phyloP scores from a whole-genome alignment of 2,113 vertebrate species.

The Ranitomeya variabilis region DNA sequence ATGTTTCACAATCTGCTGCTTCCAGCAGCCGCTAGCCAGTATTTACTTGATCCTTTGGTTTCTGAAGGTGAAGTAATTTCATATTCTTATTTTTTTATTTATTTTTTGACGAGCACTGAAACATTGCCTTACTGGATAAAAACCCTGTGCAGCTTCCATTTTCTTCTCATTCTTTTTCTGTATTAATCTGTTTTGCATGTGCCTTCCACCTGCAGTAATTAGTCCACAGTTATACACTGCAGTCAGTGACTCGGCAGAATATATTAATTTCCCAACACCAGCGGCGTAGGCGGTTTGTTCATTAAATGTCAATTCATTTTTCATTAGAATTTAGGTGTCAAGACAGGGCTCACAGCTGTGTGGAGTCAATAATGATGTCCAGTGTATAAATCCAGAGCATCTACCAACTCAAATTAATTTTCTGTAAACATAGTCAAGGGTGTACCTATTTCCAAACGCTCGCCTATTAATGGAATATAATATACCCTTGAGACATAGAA shows the following conservation, averaged over 20 bases:
- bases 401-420: not conserved
- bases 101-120: not conserved
- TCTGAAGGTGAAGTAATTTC: conserved; percentile 6
- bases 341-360: conserved; percentile 24
- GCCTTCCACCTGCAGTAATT: conserved; percentile 27
- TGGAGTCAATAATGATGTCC: conserved; percentile 14
- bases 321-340: conserved; percentile 26
- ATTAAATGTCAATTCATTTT: conserved; percentile 48
- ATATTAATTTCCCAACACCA: conserved; percentile 35
- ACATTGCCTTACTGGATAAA: not conserved
- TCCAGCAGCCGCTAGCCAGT: conserved; percentile 6
- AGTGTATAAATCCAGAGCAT: not conserved
- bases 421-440: not conserved
- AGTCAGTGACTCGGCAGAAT: conserved; percentile 41
- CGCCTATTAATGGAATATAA: not conserved
- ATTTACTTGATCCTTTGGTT: conserved; percentile 31
- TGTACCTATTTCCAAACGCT: not conserved
- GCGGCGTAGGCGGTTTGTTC: conserved; percentile 26
- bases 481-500: not conserved
- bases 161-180: not conserved
- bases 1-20: conserved; percentile 31
- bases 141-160: conserved; percentile 1
- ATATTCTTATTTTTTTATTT: not conserved
- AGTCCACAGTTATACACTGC: conserved; percentile 6
- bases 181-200: conserved; percentile 10